Percentiles rank a stretch among this genome's conserved stretches.
Evolutionary conservation across 2,888 invertebrate species (phyloP).

Genomic region (Nemapogon koenigi): DNA sequence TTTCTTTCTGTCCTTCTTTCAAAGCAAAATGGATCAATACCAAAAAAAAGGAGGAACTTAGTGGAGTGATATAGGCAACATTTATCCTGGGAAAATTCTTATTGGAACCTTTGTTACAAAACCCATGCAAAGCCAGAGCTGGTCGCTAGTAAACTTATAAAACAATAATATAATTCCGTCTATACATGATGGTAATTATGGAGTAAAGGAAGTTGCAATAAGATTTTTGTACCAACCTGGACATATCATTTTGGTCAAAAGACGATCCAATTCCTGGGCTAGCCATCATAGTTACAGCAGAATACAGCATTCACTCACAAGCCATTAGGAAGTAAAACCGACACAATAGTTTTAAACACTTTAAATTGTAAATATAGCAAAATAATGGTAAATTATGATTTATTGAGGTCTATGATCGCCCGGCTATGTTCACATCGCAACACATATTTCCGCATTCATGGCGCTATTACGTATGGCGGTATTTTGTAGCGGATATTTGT

Average conservation of each 20-base stretch:
- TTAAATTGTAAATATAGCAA: no score
- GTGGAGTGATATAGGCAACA: background rate
- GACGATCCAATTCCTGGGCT: conserved; percentile 67
- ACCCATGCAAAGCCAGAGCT: no score
- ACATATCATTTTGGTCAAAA: conserved; percentile 74
- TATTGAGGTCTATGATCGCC: no score
- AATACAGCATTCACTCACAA: conserved; percentile 2
- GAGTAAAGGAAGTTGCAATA: background rate
- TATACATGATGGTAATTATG: background rate
- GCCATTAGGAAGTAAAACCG: background rate
- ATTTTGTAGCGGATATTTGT: no score
- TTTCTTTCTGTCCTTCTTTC: no score
- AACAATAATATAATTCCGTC: background rate
- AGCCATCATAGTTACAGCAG: conserved; percentile 31
- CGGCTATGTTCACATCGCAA: conserved; percentile 46
- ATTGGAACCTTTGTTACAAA: background rate
- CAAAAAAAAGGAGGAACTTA: no score
- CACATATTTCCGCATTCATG: conserved; percentile 52
- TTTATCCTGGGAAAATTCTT: background rate
- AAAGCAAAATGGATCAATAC: no score
- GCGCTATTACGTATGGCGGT: conserved; percentile 30
- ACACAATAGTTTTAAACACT: background rate
- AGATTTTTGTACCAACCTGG: conserved; percentile 53
- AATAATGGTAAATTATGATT: no score
- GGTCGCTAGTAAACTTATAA: background rate